Evolutionary conservation across 2,113 vertebrate species (phyloP).

Genomic region (Actenoides lindsayi): DNA sequence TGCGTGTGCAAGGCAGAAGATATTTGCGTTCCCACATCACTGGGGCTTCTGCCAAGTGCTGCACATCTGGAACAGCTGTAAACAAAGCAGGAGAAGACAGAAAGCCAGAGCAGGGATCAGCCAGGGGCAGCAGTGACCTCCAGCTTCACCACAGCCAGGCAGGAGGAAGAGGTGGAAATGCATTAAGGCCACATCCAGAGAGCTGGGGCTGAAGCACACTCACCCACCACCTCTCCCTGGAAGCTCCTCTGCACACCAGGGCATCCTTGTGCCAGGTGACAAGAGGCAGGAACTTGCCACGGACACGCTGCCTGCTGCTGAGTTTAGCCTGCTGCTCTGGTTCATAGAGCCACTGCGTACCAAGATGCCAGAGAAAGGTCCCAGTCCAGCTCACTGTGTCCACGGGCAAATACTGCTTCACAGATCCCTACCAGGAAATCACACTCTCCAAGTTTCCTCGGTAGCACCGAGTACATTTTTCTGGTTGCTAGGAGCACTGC

Average conservation of each 20-base stretch:
- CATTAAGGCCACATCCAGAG: not conserved
- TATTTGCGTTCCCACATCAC: not conserved
- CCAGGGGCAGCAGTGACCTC: not conserved
- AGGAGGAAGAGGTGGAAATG: not conserved
- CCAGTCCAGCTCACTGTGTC: accelerated
- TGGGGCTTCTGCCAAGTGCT: not conserved
- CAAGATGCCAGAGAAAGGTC: accelerated
- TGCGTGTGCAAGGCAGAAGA: not conserved
- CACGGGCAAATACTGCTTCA: accelerated
- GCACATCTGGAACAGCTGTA: conserved; percentile 52
- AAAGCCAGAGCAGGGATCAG: not conserved
- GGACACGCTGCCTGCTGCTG: not conserved
- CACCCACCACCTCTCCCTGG: not conserved
- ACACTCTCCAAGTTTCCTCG: not conserved
- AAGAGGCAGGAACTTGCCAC: accelerated
- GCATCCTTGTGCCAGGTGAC: not conserved
- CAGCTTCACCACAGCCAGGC: not conserved
- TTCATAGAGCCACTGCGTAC: not conserved
- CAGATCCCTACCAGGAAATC: not conserved
- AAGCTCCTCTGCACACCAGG: accelerated
- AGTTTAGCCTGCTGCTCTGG: not conserved
- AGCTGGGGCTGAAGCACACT: not conserved
- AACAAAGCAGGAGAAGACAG: not conserved
- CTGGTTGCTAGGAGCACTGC: accelerated
- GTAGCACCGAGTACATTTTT: not conserved